A percentile compares a stretch with the other conserved stretches of the same genome.
These are phyloP conservation scores for Cecidostiba fungosa DNA, from an alignment of 2,888 invertebrate genomes.

Conservation along the genomic window DNA sequence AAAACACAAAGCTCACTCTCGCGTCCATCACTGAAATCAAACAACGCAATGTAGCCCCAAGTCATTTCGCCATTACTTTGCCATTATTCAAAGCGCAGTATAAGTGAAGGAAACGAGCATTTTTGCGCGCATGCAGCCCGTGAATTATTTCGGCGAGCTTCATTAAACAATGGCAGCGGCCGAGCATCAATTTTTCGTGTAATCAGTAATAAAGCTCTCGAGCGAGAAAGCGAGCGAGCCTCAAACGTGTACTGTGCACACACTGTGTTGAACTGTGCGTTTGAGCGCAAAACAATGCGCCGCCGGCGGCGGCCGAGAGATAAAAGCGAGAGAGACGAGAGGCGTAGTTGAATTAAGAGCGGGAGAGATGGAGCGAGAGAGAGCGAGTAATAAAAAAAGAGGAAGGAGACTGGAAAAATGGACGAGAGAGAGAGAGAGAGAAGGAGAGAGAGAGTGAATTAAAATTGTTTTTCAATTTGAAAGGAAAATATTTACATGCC, in stretches of 20 bases:
- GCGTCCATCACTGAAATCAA: constrained; percentile 16
- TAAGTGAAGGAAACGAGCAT: background rate
- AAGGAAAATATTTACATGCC: constrained; percentile 70
- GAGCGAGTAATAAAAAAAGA: background rate
- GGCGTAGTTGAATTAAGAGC: constrained; percentile 33
- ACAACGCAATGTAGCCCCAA: background rate
- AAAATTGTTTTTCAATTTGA: constrained; percentile 75
- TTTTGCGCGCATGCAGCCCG: background rate
- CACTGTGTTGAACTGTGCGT: background rate
- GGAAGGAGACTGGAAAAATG: constrained; percentile 44
- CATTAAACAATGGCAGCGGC: constrained; percentile 65
- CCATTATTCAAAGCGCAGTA: background rate
- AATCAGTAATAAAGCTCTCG: constrained; percentile 76
- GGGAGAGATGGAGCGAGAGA: background rate
- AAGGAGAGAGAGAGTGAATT: constrained; percentile 68
- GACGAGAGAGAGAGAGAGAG: constrained; percentile 48
- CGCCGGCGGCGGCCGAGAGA: background rate
- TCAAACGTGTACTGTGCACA: constrained; percentile 69
- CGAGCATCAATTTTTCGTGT: constrained; percentile 74
- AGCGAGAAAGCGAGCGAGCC: constrained; percentile 65
- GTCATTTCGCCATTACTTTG: background rate
- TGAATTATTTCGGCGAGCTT: constrained; percentile 2
- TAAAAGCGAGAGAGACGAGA: background rate
- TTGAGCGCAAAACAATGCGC: constrained; percentile 31
- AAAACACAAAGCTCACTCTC: background rate